Conservation (phyloP, 2,797 vertebrate genomes). For the Schizopygopsis pylzovi region DNA sequence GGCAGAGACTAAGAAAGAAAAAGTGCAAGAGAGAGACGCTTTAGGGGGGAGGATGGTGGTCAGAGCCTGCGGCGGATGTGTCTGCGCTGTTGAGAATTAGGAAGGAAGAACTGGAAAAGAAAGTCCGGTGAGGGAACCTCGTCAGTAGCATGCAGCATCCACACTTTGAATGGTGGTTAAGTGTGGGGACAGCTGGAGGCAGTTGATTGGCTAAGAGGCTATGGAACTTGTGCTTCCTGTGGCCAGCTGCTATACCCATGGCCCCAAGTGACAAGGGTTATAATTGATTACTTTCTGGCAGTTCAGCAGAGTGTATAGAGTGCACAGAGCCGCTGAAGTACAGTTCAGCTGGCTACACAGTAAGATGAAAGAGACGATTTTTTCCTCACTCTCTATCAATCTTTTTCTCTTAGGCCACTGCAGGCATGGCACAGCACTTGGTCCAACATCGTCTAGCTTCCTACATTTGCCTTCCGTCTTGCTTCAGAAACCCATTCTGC, state of each 20-base stretch:
- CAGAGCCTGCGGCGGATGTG: conserved; percentile 73
- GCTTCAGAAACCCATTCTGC: conserved; percentile 2
- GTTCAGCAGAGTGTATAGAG: conserved; percentile 84
- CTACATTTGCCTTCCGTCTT: conserved; percentile 39
- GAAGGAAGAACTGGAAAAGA: conserved; percentile 76
- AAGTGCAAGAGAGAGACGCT: background rate
- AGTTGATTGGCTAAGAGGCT: conserved; percentile 84
- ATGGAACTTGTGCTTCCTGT: conserved; percentile 86
- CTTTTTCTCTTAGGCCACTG: conserved; percentile 13
- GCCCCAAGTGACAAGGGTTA: conserved; percentile 87
- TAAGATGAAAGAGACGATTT: conserved; percentile 30
- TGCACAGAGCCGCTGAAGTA: conserved; percentile 75
- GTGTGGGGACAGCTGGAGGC: conserved; percentile 78
- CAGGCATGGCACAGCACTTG: conserved; percentile 15
- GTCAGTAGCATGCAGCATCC: conserved; percentile 72
- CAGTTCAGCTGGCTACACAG: conserved; percentile 74
- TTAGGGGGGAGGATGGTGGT: conserved; percentile 64
- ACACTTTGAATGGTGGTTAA: conserved; percentile 76
- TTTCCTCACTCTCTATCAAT: background rate
- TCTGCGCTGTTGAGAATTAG: conserved; percentile 72
- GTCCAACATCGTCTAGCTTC: conserved; percentile 46
- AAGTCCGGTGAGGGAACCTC: conserved; percentile 77
- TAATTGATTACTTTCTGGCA: conserved; percentile 88
- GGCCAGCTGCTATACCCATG: conserved; percentile 88
- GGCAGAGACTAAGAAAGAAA: conserved; percentile 39